Percentiles rank a stretch among this genome's conserved stretches.
These are phyloP conservation scores for Psophia crepitans DNA, from an alignment of 2,113 vertebrate species.

Conservation along the genomic window DNA sequence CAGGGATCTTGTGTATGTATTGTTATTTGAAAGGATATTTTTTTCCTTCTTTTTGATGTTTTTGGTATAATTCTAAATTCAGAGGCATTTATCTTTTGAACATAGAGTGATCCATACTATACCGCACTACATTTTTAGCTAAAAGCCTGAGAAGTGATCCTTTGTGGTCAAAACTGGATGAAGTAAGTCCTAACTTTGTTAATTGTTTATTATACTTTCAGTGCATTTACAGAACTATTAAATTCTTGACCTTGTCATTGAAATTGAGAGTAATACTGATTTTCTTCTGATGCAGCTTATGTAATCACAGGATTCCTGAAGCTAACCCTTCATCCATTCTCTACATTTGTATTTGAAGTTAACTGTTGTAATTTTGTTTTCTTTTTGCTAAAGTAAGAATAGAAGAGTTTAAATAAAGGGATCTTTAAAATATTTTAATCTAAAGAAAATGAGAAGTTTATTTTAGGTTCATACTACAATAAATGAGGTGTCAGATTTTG, in stretches of 20 bases:
- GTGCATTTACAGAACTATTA: background rate
- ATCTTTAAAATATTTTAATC: background rate
- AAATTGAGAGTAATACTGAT: background rate
- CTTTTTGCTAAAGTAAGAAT: background rate
- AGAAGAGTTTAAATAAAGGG: background rate
- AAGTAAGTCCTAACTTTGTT: background rate
- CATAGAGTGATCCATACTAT: background rate
- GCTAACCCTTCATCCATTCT: background rate
- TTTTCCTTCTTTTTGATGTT: background rate
- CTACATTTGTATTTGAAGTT: background rate
- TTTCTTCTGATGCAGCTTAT: background rate
- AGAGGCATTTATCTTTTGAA: background rate
- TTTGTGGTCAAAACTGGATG: background rate
- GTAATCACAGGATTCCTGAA: background rate
- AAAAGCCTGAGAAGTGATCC: background rate
- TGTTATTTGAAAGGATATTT: background rate
- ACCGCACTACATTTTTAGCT: background rate
- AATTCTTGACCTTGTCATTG: background rate
- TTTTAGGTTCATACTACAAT: background rate
- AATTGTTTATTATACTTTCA: background rate
- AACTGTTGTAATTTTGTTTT: background rate
- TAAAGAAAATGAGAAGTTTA: background rate
- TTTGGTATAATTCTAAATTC: background rate
- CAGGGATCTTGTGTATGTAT: background rate
- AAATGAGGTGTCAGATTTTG: background rate